These are phyloP conservation scores for Ceryle rudis DNA, from an alignment of 2,797 vertebrate genomes.

Conservation along the genomic window DNA sequence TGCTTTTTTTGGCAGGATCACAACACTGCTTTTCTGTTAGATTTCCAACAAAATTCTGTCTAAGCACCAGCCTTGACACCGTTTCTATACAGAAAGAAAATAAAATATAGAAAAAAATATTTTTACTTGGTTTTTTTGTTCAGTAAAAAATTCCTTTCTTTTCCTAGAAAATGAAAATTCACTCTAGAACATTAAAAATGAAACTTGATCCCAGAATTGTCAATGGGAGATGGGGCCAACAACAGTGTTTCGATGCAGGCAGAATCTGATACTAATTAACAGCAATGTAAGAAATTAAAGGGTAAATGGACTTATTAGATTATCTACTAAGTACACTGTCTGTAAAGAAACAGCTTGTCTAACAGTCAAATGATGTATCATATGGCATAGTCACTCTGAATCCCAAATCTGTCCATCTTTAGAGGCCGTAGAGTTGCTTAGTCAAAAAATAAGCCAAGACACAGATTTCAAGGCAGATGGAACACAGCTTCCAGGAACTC, in stretches of 20 bases:
- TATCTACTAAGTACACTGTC: slow-evolving; percentile 21
- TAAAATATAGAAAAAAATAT: fast-evolving
- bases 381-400: slow-evolving; percentile 25
- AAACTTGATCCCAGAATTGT: neutral
- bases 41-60: neutral
- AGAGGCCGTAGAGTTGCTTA: neutral
- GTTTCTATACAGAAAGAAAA: neutral
- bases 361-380: slow-evolving; percentile 47
- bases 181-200: neutral
- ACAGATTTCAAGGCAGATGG: slow-evolving; percentile 63
- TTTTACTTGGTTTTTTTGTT: too few relatives aligned
- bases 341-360: slow-evolving; percentile 29
- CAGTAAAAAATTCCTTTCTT: neutral
- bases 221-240: neutral
- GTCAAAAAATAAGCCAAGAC: slow-evolving; percentile 38
- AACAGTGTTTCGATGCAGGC: neutral
- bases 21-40: neutral
- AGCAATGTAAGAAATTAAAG: slow-evolving; percentile 27
- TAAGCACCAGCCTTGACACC: neutral
- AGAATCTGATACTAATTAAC: slow-evolving; percentile 39
- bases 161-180: neutral
- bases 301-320: slow-evolving; percentile 31
- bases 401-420: slow-evolving; percentile 49
- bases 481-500: slow-evolving; percentile 19
- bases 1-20: neutral